Base-by-base conservation (phyloP, 2,888 invertebrate genomes). In the Andrena haemorrhoa region DNA sequence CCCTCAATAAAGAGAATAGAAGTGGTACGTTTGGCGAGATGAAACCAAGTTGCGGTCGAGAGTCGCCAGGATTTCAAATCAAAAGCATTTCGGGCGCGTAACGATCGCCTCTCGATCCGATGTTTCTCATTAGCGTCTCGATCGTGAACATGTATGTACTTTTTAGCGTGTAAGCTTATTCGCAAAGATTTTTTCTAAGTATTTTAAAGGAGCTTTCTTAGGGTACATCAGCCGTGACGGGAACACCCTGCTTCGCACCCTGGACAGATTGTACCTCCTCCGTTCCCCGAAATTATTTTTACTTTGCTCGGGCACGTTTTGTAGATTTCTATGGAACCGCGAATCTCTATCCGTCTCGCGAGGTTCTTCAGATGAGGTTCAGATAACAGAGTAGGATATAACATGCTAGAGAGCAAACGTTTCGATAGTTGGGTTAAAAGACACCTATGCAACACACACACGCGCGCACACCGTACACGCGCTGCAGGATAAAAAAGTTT, bases 201-300 rank as follows among this genome's bases (percentile, higher is more conserved):
- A 68, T 53, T 82, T 78, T 56, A 79, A 56, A 72, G 49, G n/a
- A 75, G 79, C 75, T 82, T 83, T 78, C 61, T 71, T 82, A 74
- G 66, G 41, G 53, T 49, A 51, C 51, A 26, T 33, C 35, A 29
- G 56, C 58, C 41, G 49, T n/a, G 49, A 31, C 66, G 49, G 41
- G 41, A 6, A 64, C 65, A 56, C 49, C 31, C 16, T 53, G 70
- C 71, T 82, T 82, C 2, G 12, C 12, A 41, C 16, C 41, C 41
- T 26, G 35, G 29, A 31, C 2, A 20, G n/a, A 29, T 47, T 53
- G 6, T 49, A 64, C 56, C 10, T 26, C 26, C 1, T 16, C 2
- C 29, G 10, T 68, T 63, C 20, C 20, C 12, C 33, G 29, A n/a
- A 3, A 23, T 29, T 33, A 1, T 47, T 49, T 31, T 20, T 20